A percentile compares a stretch with the other conserved stretches of the same genome.
Conservation (phyloP, 1,140 invertebrate genomes). For the Zaprionus lachaisei region DNA sequence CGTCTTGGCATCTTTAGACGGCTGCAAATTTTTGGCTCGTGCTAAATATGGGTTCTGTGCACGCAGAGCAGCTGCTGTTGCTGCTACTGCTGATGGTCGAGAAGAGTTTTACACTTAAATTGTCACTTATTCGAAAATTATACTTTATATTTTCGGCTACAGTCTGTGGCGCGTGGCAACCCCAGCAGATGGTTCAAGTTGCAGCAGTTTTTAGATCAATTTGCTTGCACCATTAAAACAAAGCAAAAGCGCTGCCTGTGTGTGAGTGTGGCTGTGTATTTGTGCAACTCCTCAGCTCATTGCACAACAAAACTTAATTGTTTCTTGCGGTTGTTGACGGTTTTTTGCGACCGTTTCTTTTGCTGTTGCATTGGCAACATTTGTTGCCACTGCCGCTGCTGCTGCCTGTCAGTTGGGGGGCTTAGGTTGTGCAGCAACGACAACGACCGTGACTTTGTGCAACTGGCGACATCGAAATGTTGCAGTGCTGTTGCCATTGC, state of each 20-base stretch:
- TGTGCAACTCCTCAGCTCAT: conserved; percentile 13
- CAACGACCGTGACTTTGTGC: conserved; percentile 67
- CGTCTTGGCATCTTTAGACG: conserved; percentile 32
- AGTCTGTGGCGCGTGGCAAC: conserved; percentile 28
- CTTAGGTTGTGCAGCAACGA: conserved; percentile 15
- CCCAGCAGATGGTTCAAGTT: conserved; percentile 34
- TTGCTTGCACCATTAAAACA: neutral
- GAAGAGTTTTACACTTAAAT: conserved; percentile 74
- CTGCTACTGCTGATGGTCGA: conserved; percentile 37
- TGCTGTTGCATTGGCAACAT: conserved; percentile 25
- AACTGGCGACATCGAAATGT: conserved; percentile 54
- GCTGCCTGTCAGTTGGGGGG: conserved; percentile 13
- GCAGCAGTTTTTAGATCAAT: conserved; percentile 15
- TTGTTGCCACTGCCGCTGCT: conserved; percentile 9
- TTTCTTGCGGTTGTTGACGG: conserved; percentile 46
- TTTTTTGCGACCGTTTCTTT: conserved; percentile 31
- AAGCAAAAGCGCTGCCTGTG: conserved; percentile 1
- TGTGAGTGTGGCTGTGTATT: neutral
- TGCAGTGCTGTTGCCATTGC: conserved; percentile 25
- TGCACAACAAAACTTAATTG: conserved; percentile 57
- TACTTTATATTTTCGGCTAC: conserved; percentile 34
- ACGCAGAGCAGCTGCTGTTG: conserved; percentile 48
- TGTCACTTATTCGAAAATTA: conserved; percentile 73
- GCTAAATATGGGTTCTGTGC: conserved; percentile 39
- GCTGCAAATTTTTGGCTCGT: conserved; percentile 69